Conservation (phyloP, 2,797 vertebrate species). For the Pipistrellus kuhlii region DNA sequence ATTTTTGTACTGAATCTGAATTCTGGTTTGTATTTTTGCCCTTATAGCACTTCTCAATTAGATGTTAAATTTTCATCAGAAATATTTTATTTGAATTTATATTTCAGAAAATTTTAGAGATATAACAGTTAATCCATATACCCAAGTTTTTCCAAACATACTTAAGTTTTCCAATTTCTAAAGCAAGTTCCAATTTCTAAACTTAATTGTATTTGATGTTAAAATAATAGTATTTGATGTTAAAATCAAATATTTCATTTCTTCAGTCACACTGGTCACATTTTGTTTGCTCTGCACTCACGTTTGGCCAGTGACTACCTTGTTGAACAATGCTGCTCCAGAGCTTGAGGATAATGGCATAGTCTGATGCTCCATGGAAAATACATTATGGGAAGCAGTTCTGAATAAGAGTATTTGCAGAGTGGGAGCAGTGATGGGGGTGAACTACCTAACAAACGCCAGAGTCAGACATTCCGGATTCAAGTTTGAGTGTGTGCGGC, state of each 20-base stretch:
- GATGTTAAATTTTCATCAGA: neutral
- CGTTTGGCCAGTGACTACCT: neutral
- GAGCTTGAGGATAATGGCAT: neutral
- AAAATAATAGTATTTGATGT: too few relatives aligned
- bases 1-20: neutral
- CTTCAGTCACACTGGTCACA: neutral
- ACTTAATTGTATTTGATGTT: neutral
- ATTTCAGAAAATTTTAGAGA: conserved; percentile 20
- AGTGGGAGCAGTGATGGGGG: neutral
- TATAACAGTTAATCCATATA: neutral
- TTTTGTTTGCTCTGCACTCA: neutral
- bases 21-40: neutral
- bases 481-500: neutral
- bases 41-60: neutral
- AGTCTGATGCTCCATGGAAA: neutral
- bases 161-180: conserved; percentile 20
- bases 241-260: neutral
- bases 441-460: neutral
- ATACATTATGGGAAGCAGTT: neutral
- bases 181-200: conserved; percentile 15
- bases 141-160: neutral
- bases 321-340: neutral
- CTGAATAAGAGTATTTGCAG: neutral
- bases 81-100: conserved; percentile 34
- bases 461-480: neutral